Evolutionary conservation across 2,113 vertebrate genomes (phyloP).

Genomic region (Triplophysa dalaica): DNA sequence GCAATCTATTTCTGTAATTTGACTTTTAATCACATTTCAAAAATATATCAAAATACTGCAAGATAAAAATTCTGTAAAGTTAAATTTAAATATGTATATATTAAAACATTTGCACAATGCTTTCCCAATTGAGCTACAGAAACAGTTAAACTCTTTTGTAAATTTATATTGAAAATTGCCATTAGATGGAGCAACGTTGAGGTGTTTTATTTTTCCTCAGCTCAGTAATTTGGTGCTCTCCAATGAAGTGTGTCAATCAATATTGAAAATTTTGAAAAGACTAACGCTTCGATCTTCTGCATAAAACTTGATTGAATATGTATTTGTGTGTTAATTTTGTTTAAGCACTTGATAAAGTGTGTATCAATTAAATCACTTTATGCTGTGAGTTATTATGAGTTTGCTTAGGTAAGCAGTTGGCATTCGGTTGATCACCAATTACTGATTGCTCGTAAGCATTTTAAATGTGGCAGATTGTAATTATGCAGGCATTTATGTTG

Average conservation of each 20-base stretch:
- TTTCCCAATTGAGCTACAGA: too few species aligned
- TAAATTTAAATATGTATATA: too few species aligned
- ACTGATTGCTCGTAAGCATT: slow-evolving; percentile 15
- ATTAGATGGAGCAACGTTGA: not conserved
- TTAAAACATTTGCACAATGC: too few species aligned
- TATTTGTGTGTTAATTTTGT: slow-evolving; percentile 2
- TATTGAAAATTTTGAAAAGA: not conserved
- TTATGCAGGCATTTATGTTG: not conserved
- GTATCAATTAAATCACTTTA: slow-evolving; percentile 8
- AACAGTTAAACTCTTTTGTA: too few species aligned
- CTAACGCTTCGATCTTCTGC: slow-evolving; percentile 2
- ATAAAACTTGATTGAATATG: slow-evolving; percentile 29
- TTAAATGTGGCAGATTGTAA: not conserved
- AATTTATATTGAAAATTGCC: not conserved
- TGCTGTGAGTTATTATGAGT: not conserved
- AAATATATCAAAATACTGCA: too few species aligned
- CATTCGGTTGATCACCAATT: not conserved
- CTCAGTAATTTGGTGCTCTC: not conserved
- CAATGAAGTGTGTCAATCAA: slow-evolving; percentile 11
- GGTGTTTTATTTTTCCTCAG: not conserved
- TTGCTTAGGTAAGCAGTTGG: slow-evolving; percentile 21
- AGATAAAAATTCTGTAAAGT: too few species aligned
- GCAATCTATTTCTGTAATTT: too few species aligned
- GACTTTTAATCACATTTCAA: too few species aligned
- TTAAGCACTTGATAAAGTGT: slow-evolving; percentile 22